These are phyloP conservation scores for Colaptes auratus DNA, from an alignment of 2,113 vertebrate genomes.

Conservation along the genomic window DNA sequence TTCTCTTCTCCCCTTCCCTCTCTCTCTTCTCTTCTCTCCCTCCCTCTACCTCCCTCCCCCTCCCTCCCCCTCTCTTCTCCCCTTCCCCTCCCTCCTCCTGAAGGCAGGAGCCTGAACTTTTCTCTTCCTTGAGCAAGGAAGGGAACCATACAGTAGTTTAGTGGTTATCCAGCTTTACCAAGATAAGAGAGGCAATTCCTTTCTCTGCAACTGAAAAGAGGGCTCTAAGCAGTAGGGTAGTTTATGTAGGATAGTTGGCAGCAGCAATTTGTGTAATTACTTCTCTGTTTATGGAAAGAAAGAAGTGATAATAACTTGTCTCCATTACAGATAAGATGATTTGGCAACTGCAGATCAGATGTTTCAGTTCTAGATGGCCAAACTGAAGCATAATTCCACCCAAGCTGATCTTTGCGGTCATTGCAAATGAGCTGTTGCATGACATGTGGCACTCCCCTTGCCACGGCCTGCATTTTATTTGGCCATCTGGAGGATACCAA, in stretches of 20 bases:
- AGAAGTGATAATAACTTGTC: not conserved
- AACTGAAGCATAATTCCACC: not conserved
- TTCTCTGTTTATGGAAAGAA: not conserved
- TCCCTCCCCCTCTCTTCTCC: too few relatives aligned
- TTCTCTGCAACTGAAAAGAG: not conserved
- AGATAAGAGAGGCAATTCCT: not conserved
- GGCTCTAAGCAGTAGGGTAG: not conserved
- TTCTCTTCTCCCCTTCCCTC: too few relatives aligned
- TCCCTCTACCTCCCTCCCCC: too few relatives aligned
- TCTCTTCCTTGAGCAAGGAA: not conserved
- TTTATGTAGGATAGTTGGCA: not conserved
- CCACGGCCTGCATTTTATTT: not conserved
- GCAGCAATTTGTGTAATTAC: not conserved
- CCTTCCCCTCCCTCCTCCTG: too few relatives aligned
- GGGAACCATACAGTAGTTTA: not conserved
- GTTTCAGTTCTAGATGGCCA: not conserved
- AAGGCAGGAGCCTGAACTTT: not conserved
- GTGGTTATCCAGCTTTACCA: not conserved
- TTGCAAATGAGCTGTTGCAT: not conserved
- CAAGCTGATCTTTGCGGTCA: not conserved
- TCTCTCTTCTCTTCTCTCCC: too few relatives aligned
- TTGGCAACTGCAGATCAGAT: not conserved
- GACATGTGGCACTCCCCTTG: rapidly evolving
- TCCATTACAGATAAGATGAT: not conserved
- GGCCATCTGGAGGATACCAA: not conserved